A percentile compares a stretch with the other conserved stretches of the same genome.
Evolutionary conservation across 2,113 vertebrate species (phyloP).

Genomic region (Motacilla alba): DNA sequence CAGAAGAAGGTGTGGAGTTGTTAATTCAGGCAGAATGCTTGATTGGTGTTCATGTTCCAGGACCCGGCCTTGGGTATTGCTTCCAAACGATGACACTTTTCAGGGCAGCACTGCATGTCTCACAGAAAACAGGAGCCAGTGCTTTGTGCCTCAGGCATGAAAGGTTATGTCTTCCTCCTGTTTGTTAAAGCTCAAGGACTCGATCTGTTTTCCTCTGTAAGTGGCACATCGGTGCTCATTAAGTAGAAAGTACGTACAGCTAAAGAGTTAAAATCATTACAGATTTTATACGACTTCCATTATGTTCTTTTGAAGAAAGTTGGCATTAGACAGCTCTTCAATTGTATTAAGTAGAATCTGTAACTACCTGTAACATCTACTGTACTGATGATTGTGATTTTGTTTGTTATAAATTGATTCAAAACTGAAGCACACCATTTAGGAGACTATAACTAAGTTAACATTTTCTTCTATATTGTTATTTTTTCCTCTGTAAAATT

Average conservation of each 20-base stretch:
- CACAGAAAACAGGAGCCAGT: background rate
- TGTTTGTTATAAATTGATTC: background rate
- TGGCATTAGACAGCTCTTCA: background rate
- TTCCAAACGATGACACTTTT: background rate
- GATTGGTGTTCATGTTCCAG: background rate
- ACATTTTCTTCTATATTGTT: constrained; percentile 10
- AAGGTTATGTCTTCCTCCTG: background rate
- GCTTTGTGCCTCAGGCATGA: background rate
- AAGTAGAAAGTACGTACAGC: background rate
- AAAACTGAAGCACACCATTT: constrained; percentile 28
- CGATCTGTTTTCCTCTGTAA: background rate
- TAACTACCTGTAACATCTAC: background rate
- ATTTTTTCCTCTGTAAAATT: constrained; percentile 30
- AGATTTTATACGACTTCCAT: background rate
- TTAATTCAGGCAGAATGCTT: background rate
- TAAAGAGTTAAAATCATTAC: background rate
- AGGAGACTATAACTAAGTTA: background rate
- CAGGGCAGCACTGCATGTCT: background rate
- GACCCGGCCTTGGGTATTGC: background rate
- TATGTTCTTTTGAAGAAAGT: background rate
- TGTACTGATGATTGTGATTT: background rate
- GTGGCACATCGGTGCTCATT: background rate
- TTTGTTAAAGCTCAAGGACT: background rate
- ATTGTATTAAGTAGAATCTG: background rate
- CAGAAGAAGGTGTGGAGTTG: background rate